phyloP scores from a whole-genome alignment of 2,888 invertebrate species.

The Priocnemis perturbator region DNA sequence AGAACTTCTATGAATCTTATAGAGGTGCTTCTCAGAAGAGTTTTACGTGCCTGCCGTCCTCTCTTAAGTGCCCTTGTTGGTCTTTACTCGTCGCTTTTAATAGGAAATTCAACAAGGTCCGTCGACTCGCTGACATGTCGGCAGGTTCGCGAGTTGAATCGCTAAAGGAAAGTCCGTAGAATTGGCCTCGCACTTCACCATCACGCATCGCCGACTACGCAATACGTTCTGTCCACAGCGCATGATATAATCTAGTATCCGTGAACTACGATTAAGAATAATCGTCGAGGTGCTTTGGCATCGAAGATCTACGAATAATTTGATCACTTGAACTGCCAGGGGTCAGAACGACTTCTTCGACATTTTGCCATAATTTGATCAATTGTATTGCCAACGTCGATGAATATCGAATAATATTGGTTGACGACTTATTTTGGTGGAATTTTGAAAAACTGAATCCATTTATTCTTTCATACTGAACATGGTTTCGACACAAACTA shows the following conservation, averaged over 20 bases:
- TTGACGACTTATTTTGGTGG: too few relatives aligned
- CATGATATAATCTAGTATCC: conserved; percentile 5
- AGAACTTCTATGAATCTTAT: background rate
- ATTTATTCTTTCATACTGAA: too few relatives aligned
- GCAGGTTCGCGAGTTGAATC: conserved; percentile 33
- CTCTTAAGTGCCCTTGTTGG: conserved; percentile 33
- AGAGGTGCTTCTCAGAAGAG: conserved; percentile 34
- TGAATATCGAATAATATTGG: too few relatives aligned
- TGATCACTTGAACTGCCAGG: too few relatives aligned
- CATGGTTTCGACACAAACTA: too few relatives aligned
- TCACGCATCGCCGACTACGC: conserved; percentile 36
- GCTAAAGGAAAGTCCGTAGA: conserved; percentile 22
- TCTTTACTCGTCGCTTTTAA: conserved; percentile 22
- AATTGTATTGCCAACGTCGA: too few relatives aligned
- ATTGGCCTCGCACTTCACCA: conserved; percentile 46
- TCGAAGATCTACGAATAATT: background rate
- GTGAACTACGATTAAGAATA: background rate
- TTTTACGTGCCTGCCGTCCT: conserved; percentile 20
- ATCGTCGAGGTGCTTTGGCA: background rate
- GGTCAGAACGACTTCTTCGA: too few relatives aligned
- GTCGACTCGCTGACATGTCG: conserved; percentile 6
- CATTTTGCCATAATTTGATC: too few relatives aligned
- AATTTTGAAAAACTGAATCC: too few relatives aligned
- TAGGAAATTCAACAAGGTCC: conserved; percentile 26
- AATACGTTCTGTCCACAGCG: conserved; percentile 18